phyloP scores from a whole-genome alignment of 1,140 invertebrate species.

The Drosophila nannoptera region DNA sequence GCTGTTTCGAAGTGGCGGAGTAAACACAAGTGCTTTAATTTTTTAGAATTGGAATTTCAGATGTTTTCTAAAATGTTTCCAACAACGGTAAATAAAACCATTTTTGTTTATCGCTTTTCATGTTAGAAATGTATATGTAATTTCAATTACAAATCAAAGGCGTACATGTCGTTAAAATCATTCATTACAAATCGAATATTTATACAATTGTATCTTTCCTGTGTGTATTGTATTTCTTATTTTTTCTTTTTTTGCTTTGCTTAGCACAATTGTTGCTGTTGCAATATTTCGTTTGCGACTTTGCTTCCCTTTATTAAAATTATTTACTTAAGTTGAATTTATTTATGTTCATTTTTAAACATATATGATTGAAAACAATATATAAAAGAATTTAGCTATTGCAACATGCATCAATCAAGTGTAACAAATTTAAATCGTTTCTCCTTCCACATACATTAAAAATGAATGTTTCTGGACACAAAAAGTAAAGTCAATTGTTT shows the following conservation, averaged over 20 bases:
- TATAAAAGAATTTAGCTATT: slow-evolving; percentile 23
- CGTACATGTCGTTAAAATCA: slow-evolving; percentile 70
- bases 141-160: slow-evolving; percentile 74
- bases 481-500: slow-evolving; percentile 45
- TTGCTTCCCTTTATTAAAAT: slow-evolving; percentile 27
- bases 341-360: slow-evolving; percentile 11
- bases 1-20: background rate
- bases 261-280: slow-evolving; percentile 42
- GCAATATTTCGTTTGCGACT: slow-evolving; percentile 36
- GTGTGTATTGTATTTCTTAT: slow-evolving; percentile 29
- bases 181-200: slow-evolving; percentile 75
- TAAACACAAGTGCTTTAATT: slow-evolving; percentile 21
- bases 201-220: slow-evolving; percentile 66
- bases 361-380: slow-evolving; percentile 27
- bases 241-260: slow-evolving; percentile 26
- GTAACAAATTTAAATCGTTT: slow-evolving; percentile 8
- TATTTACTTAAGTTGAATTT: slow-evolving; percentile 16
- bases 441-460: slow-evolving; percentile 7
- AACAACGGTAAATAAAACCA: slow-evolving; percentile 25
- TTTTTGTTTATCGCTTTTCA: slow-evolving; percentile 35
- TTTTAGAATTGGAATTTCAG: slow-evolving; percentile 5
- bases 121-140: slow-evolving; percentile 62
- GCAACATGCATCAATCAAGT: slow-evolving; percentile 27
- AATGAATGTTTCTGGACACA: slow-evolving; percentile 34
- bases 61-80: slow-evolving; percentile 4